Conservation (phyloP, 2,113 vertebrate genomes). For the Podocnemis expansa region DNA sequence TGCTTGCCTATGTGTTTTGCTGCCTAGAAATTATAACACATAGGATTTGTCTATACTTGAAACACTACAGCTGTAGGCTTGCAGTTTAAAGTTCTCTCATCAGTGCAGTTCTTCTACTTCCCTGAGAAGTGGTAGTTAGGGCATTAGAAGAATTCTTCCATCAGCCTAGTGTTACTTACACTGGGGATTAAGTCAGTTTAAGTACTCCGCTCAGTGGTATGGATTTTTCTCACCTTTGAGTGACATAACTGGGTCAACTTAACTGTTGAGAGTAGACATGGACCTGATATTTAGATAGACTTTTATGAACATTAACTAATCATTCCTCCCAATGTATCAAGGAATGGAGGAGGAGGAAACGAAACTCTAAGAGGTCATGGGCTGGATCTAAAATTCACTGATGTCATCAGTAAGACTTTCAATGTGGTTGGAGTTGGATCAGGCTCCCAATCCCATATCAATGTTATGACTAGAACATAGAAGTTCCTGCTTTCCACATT, state of each 20-base stretch:
- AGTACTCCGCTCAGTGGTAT: neutral
- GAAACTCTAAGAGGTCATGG: neutral
- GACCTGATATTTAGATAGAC: conserved; percentile 25
- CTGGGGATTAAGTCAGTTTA: neutral
- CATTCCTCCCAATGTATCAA: conserved; percentile 40
- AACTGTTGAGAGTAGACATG: neutral
- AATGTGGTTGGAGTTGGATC: neutral
- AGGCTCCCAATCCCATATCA: neutral
- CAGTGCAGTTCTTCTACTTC: neutral
- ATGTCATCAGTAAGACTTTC: neutral
- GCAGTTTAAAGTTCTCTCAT: neutral
- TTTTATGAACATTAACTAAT: conserved; percentile 61
- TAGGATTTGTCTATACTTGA: neutral
- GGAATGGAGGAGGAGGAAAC: conserved; percentile 8
- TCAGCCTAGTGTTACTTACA: neutral
- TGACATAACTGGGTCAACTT: neutral
- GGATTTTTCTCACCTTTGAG: neutral
- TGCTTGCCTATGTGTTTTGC: neutral
- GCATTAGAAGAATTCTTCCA: neutral
- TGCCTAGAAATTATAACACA: conserved; percentile 6
- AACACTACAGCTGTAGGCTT: neutral
- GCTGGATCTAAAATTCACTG: conserved; percentile 18
- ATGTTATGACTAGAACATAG: neutral
- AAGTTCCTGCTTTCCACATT: neutral
- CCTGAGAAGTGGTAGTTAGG: neutral